Evolutionary conservation across 2,797 vertebrate genomes (phyloP).

Genomic region (Sphenodon punctatus): DNA sequence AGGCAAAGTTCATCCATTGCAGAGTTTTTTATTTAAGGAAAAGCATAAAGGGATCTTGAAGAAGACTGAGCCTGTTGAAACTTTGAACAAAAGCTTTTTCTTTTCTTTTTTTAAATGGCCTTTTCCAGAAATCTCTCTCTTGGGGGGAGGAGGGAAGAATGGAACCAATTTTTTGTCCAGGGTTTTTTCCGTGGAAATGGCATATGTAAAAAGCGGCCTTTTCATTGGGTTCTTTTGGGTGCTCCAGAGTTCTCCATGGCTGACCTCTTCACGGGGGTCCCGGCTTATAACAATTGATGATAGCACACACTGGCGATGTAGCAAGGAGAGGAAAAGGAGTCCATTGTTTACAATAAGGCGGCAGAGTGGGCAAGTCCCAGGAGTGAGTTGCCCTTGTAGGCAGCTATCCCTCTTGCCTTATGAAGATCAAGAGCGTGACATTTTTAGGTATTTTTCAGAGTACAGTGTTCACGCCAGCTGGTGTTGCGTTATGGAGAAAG

Average conservation of each 20-base stretch:
- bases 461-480: no score
- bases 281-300: no score
- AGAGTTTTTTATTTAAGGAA: no score
- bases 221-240: fast-evolving
- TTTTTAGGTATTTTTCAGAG: no score
- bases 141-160: no score
- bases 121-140: no score
- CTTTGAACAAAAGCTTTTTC: background rate
- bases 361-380: background rate
- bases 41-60: no score
- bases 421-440: no score
- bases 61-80: no score
- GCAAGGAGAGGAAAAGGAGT: background rate
- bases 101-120: no score
- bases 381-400: background rate
- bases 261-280: fast-evolving
- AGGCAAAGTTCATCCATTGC: no score
- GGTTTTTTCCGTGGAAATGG: background rate
- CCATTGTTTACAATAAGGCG: background rate
- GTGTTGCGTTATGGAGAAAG: background rate
- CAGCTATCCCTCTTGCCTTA: background rate
- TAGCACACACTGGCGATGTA: no score
- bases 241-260: fast-evolving
- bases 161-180: background rate
- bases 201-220: background rate